Base-by-base conservation (phyloP, 2,113 vertebrate genomes). In the Lepus europaeus region DNA sequence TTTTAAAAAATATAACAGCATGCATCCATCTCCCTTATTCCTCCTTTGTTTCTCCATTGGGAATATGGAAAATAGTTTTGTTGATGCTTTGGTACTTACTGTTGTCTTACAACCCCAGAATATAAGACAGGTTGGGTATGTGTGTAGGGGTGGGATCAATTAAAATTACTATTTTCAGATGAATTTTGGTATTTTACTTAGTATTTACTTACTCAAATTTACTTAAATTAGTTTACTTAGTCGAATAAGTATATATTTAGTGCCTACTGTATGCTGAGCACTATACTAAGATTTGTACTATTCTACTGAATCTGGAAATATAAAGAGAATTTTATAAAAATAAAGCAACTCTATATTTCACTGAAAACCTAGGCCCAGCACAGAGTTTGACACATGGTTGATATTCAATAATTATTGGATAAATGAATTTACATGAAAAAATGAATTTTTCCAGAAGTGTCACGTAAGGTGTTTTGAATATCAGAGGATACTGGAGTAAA, bases 161-260 rank as follows among this genome's bases (percentile, higher is more conserved):
- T 93, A 86, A 91, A 89, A 89, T 82, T 66, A 61, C 56, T 95
- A 93, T 22, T 45, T 16, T 86, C 86, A 61, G 66, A 33, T 89
- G 49, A 93, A 93, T 95, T 93, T 95, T 73, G 45, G 9, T 66
- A 81, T 80, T 93, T 95, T 78, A 53, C 90, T 90, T 29, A 83
- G 19, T 93, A 45, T 45, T 45, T 45, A 45, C 45, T 45, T 45
- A 45, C 45, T 45, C 45, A 45, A 45, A 45, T 45, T 45, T 45
- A 45, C 45, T 8, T 45, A 45, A 45, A 45, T 45, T 45, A 45
- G 6, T 45, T 45, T 45, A 45, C 90, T 90, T 29, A 83, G 23
- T 93, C 59, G 80, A 81, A 23, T 87, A 85, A 85, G 51, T 76
- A 36, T 83, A 49, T 90, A 80, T 84, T 80, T 91, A 91, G 20